These are phyloP conservation scores for Monarcha castaneiventris DNA, from an alignment of 2,113 vertebrate genomes.

Conservation along the genomic window DNA sequence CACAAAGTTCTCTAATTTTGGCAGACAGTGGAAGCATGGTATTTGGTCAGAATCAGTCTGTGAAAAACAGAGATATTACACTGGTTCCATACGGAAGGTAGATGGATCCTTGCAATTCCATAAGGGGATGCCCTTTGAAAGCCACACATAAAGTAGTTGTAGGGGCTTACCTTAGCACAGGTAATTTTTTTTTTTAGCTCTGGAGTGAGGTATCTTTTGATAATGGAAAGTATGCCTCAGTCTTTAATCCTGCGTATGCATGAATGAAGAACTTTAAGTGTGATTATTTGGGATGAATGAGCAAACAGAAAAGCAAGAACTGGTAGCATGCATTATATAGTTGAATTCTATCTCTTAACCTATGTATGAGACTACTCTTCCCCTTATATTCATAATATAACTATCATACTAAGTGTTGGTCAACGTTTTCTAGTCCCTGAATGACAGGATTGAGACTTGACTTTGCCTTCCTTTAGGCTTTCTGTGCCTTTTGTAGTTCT, in stretches of 20 bases:
- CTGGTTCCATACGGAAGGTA: background rate
- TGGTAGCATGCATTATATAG: background rate
- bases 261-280: background rate
- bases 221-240: no score
- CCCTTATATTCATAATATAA: background rate
- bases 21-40: background rate
- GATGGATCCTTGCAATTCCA: background rate
- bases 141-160: background rate
- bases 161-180: background rate
- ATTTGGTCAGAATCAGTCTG: background rate
- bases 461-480: background rate
- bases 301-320: background rate
- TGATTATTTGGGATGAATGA: background rate
- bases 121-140: background rate
- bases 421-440: background rate
- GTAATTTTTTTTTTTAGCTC: background rate
- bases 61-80: background rate
- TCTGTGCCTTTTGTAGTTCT: background rate
- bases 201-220: background rate
- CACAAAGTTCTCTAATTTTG: background rate
- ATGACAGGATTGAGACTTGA: background rate
- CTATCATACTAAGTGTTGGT: background rate
- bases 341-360: background rate
- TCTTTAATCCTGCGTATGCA: background rate
- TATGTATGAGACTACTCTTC: background rate